These are phyloP conservation scores for Leucania comma DNA, from an alignment of 2,888 invertebrate genomes.

Conservation along the genomic window DNA sequence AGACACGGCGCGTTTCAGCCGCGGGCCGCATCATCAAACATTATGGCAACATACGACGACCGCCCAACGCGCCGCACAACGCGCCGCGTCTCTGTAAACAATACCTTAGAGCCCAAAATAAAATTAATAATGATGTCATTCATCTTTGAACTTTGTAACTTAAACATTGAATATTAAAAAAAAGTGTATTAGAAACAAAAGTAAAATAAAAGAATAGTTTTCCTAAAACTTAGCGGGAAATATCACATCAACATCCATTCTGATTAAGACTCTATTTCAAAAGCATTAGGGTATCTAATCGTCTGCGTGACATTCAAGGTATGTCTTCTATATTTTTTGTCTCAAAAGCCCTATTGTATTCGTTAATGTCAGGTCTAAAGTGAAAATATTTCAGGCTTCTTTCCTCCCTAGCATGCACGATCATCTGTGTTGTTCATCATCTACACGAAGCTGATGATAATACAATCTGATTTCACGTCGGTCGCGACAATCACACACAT, in stretches of 20 bases:
- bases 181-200: constrained; percentile 24
- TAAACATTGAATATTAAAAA: background rate
- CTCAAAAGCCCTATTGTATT: constrained; percentile 19
- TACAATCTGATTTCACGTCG: no score
- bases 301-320: background rate
- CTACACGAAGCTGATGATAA: no score
- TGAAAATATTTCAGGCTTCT: constrained; percentile 17
- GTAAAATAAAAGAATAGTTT: constrained; percentile 6
- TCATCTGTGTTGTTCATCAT: no score
- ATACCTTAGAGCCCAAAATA: no score
- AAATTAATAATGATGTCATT: no score
- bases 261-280: background rate
- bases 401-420: background rate
- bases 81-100: no score
- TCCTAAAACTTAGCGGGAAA: constrained; percentile 9
- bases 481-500: no score
- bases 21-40: no score
- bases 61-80: no score
- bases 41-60: no score
- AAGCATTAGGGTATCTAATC: background rate
- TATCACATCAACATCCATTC: constrained; percentile 26
- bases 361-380: constrained; percentile 31
- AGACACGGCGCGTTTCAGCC: no score
- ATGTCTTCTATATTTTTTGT: constrained; percentile 28
- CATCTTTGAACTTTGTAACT: no score